Evolutionary conservation across 2,113 vertebrate genomes (phyloP).

Genomic region (Odontesthes bonariensis): DNA sequence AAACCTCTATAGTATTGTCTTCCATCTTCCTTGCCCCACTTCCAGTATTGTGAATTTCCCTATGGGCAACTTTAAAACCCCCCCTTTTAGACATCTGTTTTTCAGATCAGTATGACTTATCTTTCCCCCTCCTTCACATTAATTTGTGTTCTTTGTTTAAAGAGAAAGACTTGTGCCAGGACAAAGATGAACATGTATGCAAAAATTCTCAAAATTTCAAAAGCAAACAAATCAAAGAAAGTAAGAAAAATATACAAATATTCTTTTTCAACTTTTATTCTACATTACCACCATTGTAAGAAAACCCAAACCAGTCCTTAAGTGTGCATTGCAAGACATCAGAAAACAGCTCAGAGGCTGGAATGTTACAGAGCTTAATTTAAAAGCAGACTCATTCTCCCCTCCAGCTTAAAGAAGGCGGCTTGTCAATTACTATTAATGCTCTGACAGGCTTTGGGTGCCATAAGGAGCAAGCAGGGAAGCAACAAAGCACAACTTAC

Average conservation of each 20-base stretch:
- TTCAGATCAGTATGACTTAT: slow-evolving; percentile 74
- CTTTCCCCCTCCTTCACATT: slow-evolving; percentile 48
- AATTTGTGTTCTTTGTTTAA: slow-evolving; percentile 81
- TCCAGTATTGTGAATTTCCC: slow-evolving; percentile 79
- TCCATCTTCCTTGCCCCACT: slow-evolving; percentile 82
- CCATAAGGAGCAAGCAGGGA: slow-evolving; percentile 50
- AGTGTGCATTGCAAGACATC: slow-evolving; percentile 64
- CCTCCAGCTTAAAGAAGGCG: slow-evolving; percentile 74
- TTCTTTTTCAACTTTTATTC: slow-evolving; percentile 70
- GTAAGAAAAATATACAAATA: slow-evolving; percentile 58
- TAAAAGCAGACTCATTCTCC: slow-evolving; percentile 63
- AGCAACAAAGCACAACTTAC: slow-evolving; percentile 41
- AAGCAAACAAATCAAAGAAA: slow-evolving; percentile 59
- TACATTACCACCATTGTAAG: slow-evolving; percentile 60
- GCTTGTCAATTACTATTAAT: slow-evolving; percentile 75
- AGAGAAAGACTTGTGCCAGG: slow-evolving; percentile 68
- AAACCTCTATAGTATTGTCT: slow-evolving; percentile 86
- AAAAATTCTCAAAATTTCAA: slow-evolving; percentile 56
- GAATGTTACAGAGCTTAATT: slow-evolving; percentile 64
- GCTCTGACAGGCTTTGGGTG: slow-evolving; percentile 70
- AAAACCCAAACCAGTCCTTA: slow-evolving; percentile 55
- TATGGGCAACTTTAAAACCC: slow-evolving; percentile 77
- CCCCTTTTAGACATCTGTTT: slow-evolving; percentile 78
- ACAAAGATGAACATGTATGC: slow-evolving; percentile 58
- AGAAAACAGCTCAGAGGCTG: slow-evolving; percentile 67